These are phyloP conservation scores for Thymallus thymallus DNA, from an alignment of 2,113 vertebrate genomes.

Conservation along the genomic window DNA sequence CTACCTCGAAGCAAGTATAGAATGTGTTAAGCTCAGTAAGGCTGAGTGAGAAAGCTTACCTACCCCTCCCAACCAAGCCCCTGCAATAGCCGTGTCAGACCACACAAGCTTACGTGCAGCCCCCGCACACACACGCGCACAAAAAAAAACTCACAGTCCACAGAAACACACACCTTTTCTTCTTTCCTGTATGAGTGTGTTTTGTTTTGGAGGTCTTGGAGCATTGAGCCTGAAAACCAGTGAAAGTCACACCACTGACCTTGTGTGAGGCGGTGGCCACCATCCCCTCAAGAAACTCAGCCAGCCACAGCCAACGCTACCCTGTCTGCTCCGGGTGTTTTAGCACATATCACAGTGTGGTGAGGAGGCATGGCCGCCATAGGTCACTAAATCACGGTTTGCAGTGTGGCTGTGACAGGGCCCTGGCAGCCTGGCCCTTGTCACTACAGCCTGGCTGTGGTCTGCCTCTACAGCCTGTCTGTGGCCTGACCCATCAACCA, in stretches of 20 bases:
- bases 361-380: constrained; percentile 29
- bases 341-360: constrained; percentile 33
- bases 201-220: constrained; percentile 6
- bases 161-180: not conserved
- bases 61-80: not conserved
- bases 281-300: not conserved
- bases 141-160: constrained; percentile 13
- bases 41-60: constrained; percentile 32
- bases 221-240: not conserved
- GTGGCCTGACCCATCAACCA: constrained; percentile 9
- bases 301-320: not conserved
- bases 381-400: constrained; percentile 30
- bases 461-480: constrained; percentile 4
- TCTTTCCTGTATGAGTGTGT: too few relatives aligned
- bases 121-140: constrained; percentile 40
- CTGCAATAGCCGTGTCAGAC: not conserved
- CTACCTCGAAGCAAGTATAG: too few relatives aligned
- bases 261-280: not conserved
- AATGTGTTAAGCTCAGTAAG: not conserved
- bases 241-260: constrained; percentile 15
- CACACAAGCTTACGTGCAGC: not conserved
- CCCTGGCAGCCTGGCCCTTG: not conserved
- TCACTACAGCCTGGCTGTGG: constrained; percentile 6
- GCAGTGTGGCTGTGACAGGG: constrained; percentile 5
- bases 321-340: constrained; percentile 41